Base-by-base conservation (phyloP, 1,140 invertebrate species). In the Nasonia longicornis region DNA sequence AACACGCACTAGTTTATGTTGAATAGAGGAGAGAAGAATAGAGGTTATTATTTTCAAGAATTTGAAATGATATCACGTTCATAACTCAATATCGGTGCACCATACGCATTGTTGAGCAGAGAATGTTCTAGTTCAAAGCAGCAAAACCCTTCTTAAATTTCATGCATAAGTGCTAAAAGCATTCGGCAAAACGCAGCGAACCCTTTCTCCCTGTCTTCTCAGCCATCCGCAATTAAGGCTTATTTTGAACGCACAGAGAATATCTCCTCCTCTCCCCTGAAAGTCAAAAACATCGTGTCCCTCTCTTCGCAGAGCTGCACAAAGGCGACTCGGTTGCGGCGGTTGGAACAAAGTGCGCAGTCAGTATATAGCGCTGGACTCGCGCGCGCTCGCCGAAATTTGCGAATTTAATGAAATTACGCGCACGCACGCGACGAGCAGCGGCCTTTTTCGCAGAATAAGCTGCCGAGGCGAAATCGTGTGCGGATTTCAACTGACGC, bases 361-460 rank as follows among this genome's bases (percentile, higher is more conserved):
- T 67, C 35, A 66, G 35, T n/a, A 66, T 14, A 26, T 22, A 66
- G 64, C 6, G 1, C 10, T 10, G 64, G 20, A 63, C 73, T 75
- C 20, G 8, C 45, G 22, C 73, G 26, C 52, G 11, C 63, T 7
- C 12, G 42, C 67, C 66, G 45, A 71, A 77, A 78, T 78, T 78
- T 58, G 77, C 67, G 66, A 71, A 31, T 71, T 71, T 79, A 79
- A 79, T 79, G 77, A 79, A 58, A 79, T 79, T 79, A 72, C 67
- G 69, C 69, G 64, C 64, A 77, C 75, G 75, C 75, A 77, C 66
- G 76, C 66, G 45, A 67, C 45, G 64, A 11, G 6, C n/a, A 35
- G 31, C 35, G 29, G 10, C 69, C 20, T 63, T 72, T 71, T 79
- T 72, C 77, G 48, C 67, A 35, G 77, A 79, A 79, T 63, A 26